Conservation (phyloP, 2,797 vertebrate genomes). For the Coreius guichenoti region DNA sequence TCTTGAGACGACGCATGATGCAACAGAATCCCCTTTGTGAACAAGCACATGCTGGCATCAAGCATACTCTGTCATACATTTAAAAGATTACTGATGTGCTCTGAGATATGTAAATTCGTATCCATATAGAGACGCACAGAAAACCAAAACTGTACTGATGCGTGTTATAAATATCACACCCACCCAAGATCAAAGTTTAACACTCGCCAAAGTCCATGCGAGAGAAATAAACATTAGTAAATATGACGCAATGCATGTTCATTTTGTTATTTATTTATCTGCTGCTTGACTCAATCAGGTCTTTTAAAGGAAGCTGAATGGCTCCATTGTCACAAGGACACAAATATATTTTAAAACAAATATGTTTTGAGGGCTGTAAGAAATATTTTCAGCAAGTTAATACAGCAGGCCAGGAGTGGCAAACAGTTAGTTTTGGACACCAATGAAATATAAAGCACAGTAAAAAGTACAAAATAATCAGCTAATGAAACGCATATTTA, state of each 20-base stretch:
- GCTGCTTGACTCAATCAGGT: not conserved
- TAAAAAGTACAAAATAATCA: not conserved
- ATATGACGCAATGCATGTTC: not conserved
- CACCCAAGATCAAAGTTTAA: not conserved
- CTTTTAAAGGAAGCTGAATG: not conserved
- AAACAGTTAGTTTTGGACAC: not conserved
- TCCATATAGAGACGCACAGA: not conserved
- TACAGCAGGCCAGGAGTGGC: not conserved
- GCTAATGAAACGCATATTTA: not conserved
- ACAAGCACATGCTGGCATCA: not conserved
- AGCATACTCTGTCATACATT: not conserved
- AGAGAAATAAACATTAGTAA: not conserved
- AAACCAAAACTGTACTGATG: not conserved
- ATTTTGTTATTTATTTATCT: not conserved
- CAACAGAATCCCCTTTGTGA: not conserved
- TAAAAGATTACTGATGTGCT: not conserved
- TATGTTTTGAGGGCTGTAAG: not conserved
- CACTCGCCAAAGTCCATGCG: not conserved
- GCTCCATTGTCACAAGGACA: not conserved
- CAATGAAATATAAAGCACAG: not conserved
- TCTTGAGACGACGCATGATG: conserved; percentile 1
- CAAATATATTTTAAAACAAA: not conserved
- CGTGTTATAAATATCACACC: not conserved
- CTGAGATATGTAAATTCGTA: not conserved
- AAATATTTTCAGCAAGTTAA: not conserved